Percentiles rank a stretch among this genome's conserved stretches.
Conservation (phyloP, 92 coral and sea anemone genomes). For the Phymanthus crucifer region DNA sequence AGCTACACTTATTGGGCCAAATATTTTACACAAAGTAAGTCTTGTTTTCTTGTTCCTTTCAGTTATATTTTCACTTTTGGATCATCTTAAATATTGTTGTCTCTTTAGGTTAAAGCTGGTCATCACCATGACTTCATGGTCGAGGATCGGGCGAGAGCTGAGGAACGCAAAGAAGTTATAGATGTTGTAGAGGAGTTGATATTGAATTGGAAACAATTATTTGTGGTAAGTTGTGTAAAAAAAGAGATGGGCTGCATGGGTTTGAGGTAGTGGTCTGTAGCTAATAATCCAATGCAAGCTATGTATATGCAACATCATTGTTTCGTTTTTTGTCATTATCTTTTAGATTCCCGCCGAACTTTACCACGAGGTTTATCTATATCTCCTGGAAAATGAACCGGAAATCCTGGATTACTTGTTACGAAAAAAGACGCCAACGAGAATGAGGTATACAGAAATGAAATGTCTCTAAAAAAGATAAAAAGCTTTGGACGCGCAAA, state of each 20-base stretch:
- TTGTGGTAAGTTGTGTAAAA: slow-evolving; percentile 58
- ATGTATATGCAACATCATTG: not conserved
- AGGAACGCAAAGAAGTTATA: slow-evolving; percentile 86
- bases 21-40: slow-evolving; percentile 91
- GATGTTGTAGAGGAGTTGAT: slow-evolving; percentile 93
- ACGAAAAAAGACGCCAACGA: slow-evolving; percentile 67
- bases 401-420: slow-evolving; percentile 89
- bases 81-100: not conserved
- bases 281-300: too few species aligned
- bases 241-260: not conserved
- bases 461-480: not conserved
- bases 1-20: slow-evolving; percentile 97
- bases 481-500: not conserved
- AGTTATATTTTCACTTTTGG: not conserved
- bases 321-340: not conserved
- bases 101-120: slow-evolving; percentile 74
- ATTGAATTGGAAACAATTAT: slow-evolving; percentile 67
- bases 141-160: slow-evolving; percentile 90
- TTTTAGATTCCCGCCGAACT: slow-evolving; percentile 84
- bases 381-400: slow-evolving; percentile 91
- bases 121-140: slow-evolving; percentile 84
- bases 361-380: slow-evolving; percentile 83
- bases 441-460: slow-evolving; percentile 61
- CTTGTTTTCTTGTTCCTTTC: not conserved
- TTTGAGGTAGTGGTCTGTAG: not conserved